Evolutionary conservation across 2,797 vertebrate species (phyloP).

Genomic region (Scomberomorus guttatus): DNA sequence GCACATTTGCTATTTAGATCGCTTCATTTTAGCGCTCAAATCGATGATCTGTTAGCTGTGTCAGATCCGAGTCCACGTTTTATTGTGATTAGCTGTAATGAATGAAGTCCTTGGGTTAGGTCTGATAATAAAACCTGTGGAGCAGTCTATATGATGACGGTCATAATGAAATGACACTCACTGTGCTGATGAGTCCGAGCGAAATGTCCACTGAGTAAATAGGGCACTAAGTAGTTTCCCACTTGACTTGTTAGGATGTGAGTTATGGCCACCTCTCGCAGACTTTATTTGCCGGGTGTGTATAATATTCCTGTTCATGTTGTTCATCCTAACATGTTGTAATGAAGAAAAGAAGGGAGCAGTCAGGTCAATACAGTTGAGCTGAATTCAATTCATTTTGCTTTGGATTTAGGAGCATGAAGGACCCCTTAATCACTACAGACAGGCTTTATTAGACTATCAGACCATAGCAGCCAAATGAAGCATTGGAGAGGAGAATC

Average conservation of each 20-base stretch:
- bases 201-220: background rate
- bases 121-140: background rate
- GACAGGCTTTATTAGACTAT: conserved; percentile 69
- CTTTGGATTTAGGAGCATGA: conserved; percentile 52
- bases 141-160: background rate
- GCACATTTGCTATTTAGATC: background rate
- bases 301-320: conserved; percentile 30
- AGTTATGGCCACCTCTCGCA: conserved; percentile 16
- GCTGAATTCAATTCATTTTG: conserved; percentile 57
- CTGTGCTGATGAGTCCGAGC: background rate
- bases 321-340: conserved; percentile 24
- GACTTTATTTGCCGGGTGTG: conserved; percentile 23
- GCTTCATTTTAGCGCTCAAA: background rate
- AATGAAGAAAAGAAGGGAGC: conserved; percentile 47
- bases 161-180: background rate
- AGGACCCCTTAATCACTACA: conserved; percentile 58
- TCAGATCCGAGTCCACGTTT: background rate
- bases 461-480: conserved; percentile 64
- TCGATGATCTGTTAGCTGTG: background rate
- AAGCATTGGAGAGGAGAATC: conserved; percentile 55
- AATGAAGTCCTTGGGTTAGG: background rate
- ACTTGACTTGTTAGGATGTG: conserved; percentile 44
- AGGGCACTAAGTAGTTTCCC: conserved; percentile 34
- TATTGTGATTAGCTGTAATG: background rate
- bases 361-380: conserved; percentile 43